phyloP scores from a whole-genome alignment of 2,797 vertebrate genomes.

The Trichosurus vulpecula region DNA sequence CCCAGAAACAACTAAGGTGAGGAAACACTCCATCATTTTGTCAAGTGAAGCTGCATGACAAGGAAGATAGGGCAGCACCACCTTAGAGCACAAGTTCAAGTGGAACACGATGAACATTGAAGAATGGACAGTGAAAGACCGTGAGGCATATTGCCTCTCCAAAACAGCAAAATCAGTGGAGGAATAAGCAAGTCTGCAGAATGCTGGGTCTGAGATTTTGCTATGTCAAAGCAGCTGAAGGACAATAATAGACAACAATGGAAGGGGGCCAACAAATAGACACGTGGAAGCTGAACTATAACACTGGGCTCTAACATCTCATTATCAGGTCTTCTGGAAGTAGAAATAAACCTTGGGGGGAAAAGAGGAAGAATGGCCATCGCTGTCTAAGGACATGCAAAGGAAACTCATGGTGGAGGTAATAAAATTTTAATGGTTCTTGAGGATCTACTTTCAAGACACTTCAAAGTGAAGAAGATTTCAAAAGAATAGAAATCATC shows the following conservation, averaged over 20 bases:
- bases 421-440: neutral
- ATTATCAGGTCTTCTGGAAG: neutral
- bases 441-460: neutral
- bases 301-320: neutral
- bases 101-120: neutral
- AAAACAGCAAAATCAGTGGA: neutral
- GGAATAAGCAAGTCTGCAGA: neutral
- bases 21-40: neutral
- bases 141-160: neutral
- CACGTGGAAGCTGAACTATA: neutral
- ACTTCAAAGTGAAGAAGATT: neutral
- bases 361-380: neutral
- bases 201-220: neutral
- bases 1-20: neutral
- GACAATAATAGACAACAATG: neutral
- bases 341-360: neutral
- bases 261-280: neutral
- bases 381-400: neutral
- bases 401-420: neutral
- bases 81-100: neutral
- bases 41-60: neutral
- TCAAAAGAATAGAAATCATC: neutral
- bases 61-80: neutral
- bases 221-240: neutral
- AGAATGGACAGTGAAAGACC: neutral